Evolutionary conservation across 2,888 invertebrate species (phyloP).

Genomic region (Arctia plantaginis): DNA sequence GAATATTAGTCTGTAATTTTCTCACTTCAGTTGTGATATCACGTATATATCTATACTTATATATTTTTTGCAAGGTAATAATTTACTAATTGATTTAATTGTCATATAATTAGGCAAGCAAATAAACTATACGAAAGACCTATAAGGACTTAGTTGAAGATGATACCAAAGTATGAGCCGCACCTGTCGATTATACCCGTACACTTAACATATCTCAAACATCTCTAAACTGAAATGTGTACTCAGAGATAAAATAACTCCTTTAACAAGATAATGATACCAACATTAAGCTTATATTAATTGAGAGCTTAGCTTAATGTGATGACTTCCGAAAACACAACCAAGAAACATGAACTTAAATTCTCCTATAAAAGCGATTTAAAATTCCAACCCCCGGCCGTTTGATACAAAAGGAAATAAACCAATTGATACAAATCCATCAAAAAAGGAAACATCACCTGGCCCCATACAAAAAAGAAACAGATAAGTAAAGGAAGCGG

Average conservation of each 20-base stretch:
- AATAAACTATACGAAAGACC: not conserved
- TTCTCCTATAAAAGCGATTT: conserved; percentile 22
- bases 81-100: too few species aligned
- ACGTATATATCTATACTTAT: too few species aligned
- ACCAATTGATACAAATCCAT: conserved; percentile 64
- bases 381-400: conserved; percentile 29
- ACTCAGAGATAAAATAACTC: not conserved
- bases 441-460: conserved; percentile 60
- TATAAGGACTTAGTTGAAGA: not conserved
- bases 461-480: conserved; percentile 48
- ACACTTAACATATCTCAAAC: not conserved
- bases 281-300: not conserved
- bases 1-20: too few species aligned
- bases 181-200: not conserved
- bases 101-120: too few species aligned
- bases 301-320: not conserved
- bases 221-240: not conserved
- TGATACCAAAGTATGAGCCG: not conserved
- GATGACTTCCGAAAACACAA: conserved; percentile 17
- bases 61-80: too few species aligned
- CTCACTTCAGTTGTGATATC: too few species aligned
- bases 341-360: not conserved
- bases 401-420: conserved; percentile 50
- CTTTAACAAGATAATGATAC: not conserved
- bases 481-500: conserved; percentile 57